Conservation (phyloP, 2,888 invertebrate genomes). For the Pinctada fucata region DNA sequence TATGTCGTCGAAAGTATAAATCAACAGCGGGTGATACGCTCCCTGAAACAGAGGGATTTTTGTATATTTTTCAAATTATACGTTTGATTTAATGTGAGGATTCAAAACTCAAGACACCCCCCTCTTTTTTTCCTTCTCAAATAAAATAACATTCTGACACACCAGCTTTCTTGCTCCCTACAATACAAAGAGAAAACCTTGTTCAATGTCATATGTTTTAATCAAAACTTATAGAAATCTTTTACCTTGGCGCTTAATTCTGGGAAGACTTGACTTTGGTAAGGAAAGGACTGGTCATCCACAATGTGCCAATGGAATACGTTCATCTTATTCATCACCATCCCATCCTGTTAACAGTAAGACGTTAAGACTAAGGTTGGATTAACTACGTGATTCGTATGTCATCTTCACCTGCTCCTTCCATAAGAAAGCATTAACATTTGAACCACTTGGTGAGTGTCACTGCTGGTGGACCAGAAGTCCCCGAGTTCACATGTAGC, state of each 20-base stretch:
- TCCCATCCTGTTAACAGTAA: conserved; percentile 82
- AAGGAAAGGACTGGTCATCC: conserved; percentile 95
- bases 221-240: background rate
- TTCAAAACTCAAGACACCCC: no score
- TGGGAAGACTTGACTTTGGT: conserved; percentile 78
- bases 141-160: no score
- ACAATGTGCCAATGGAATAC: conserved; percentile 90
- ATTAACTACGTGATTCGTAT: background rate
- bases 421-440: background rate
- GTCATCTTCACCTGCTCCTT: no score
- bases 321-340: conserved; percentile 93
- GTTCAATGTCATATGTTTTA: no score
- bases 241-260: conserved; percentile 68
- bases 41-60: conserved; percentile 59
- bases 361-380: background rate
- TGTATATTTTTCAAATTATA: background rate
- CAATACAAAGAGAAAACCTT: no score
- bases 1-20: conserved; percentile 82
- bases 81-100: background rate
- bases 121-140: no score
- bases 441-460: background rate
- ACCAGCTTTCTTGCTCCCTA: no score
- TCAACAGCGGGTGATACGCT: conserved; percentile 72
- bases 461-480: no score
- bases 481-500: no score